phyloP scores from a whole-genome alignment of 2,113 vertebrate genomes.

The Cervus canadensis region DNA sequence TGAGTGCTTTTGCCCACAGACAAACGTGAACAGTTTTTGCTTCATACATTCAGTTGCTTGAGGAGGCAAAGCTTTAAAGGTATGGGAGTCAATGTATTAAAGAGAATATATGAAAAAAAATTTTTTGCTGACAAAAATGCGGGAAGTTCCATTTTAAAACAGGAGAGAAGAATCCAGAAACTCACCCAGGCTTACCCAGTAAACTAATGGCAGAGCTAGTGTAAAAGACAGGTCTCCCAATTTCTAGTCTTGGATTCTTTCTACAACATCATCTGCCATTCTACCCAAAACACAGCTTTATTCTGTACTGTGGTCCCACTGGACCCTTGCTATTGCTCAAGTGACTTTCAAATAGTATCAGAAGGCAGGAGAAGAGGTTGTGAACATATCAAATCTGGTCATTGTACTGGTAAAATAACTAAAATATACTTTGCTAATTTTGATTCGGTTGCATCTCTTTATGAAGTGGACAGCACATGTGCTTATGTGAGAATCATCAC shows the following conservation, averaged over 20 bases:
- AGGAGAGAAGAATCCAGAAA: background rate
- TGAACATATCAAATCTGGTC: background rate
- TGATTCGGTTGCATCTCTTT: background rate
- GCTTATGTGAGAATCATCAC: background rate
- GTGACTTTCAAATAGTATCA: slow-evolving; percentile 3
- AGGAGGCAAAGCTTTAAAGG: background rate
- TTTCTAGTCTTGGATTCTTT: background rate
- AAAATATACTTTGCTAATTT: slow-evolving; percentile 16
- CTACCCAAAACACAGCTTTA: background rate
- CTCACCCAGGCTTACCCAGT: background rate
- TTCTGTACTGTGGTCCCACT: background rate
- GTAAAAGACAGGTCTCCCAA: background rate
- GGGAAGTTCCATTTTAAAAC: background rate
- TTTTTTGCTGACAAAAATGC: background rate
- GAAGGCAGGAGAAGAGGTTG: background rate
- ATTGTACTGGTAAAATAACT: background rate
- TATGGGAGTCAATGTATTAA: background rate
- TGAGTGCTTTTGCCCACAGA: background rate
- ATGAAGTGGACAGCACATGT: background rate
- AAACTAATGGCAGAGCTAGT: slow-evolving; percentile 10
- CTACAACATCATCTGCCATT: background rate
- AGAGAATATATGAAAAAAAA: background rate
- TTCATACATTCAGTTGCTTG: background rate
- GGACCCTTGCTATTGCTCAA: background rate
- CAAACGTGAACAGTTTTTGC: background rate